These are phyloP conservation scores for Tetramorium simillimum DNA, from an alignment of 1,140 invertebrate genomes.

Conservation along the genomic window DNA sequence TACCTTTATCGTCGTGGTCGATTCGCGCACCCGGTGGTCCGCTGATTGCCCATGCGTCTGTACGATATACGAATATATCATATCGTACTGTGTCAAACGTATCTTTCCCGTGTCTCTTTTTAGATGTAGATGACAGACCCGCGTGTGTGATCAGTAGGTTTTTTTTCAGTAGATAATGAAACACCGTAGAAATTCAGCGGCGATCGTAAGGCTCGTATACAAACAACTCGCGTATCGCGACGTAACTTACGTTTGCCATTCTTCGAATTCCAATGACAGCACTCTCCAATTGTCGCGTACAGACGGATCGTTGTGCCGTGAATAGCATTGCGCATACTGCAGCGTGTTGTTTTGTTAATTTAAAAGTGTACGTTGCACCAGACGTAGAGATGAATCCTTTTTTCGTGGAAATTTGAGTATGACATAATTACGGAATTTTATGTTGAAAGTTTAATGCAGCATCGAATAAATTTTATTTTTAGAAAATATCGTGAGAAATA, in stretches of 20 bases:
- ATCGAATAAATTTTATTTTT: not conserved
- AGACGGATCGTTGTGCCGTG: slow-evolving; percentile 55
- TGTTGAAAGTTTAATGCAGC: not conserved
- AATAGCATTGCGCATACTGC: not conserved
- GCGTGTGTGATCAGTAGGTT: not conserved
- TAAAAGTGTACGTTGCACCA: not conserved
- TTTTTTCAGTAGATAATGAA: not conserved
- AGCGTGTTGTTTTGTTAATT: not conserved
- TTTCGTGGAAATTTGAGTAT: not conserved
- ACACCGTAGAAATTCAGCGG: not conserved
- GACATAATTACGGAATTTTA: not conserved
- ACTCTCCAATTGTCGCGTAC: slow-evolving; percentile 70
- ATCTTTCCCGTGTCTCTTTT: not conserved
- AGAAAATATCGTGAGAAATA: not conserved
- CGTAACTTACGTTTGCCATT: slow-evolving; percentile 50
- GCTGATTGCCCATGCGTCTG: not conserved
- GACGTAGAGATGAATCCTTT: not conserved
- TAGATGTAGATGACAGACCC: not conserved
- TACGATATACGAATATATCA: not conserved
- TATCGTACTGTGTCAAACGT: not conserved
- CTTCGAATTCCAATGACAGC: slow-evolving; percentile 63
- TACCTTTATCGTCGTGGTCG: not conserved
- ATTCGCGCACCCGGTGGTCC: not conserved
- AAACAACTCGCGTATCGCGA: not conserved
- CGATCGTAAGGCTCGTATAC: no score